A percentile compares a stretch with the other conserved stretches of the same genome.
Conservation (phyloP, 2,888 invertebrate genomes). For the Chrysolina haemoptera region DNA sequence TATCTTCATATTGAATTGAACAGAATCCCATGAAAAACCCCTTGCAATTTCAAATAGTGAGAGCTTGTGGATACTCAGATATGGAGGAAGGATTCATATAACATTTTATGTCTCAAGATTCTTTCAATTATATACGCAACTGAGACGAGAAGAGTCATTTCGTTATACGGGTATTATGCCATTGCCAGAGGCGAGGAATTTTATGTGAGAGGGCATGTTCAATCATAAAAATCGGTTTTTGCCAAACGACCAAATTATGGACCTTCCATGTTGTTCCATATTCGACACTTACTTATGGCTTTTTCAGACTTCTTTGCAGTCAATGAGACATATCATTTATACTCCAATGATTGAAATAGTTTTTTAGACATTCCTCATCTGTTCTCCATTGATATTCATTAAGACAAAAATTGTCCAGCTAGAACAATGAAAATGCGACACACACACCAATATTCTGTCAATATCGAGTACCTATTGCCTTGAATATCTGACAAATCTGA, state of each 20-base stretch:
- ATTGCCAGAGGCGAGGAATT: not conserved
- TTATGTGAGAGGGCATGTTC: slow-evolving; percentile 2
- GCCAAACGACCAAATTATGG: not conserved
- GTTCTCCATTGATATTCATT: too few relatives aligned
- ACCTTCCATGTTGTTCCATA: not conserved
- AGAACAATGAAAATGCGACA: too few relatives aligned
- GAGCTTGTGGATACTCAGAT: not conserved
- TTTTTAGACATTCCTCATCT: too few relatives aligned
- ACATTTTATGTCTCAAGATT: not conserved
- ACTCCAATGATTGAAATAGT: too few relatives aligned
- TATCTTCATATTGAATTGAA: too few relatives aligned
- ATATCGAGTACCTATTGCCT: too few relatives aligned
- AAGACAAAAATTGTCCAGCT: too few relatives aligned
- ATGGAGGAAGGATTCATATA: not conserved
- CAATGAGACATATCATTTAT: too few relatives aligned
- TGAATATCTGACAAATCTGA: too few relatives aligned
- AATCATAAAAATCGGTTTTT: slow-evolving; percentile 7
- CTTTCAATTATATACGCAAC: slow-evolving; percentile 9
- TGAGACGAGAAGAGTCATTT: not conserved
- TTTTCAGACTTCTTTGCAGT: not conserved
- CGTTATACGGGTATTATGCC: slow-evolving; percentile 6
- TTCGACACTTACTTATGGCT: not conserved
- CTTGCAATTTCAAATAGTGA: not conserved
- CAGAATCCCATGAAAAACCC: not conserved
- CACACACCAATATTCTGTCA: too few relatives aligned